phyloP scores from a whole-genome alignment of 2,888 invertebrate species.

The Meghimatium bilineatum region DNA sequence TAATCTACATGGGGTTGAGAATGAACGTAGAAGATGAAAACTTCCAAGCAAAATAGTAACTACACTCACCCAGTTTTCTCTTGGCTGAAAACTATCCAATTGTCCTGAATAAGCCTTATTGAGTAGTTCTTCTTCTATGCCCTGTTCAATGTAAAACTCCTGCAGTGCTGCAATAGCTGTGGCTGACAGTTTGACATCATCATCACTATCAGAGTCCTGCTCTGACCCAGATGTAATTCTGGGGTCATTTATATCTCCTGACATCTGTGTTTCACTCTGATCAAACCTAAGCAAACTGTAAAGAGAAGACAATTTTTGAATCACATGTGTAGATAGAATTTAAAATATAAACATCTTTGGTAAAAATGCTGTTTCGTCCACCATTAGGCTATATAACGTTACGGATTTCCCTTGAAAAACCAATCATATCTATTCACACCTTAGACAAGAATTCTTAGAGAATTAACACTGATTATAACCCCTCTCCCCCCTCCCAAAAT shows the following conservation, averaged over 20 bases:
- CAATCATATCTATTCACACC: no score
- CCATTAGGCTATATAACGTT: no score
- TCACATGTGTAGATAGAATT: background rate
- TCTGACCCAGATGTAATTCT: background rate
- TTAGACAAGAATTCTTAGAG: no score
- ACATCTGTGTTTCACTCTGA: background rate
- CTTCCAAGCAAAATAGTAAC: background rate
- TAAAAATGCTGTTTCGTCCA: no score
- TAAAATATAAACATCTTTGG: no score
- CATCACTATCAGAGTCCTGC: conserved; percentile 27
- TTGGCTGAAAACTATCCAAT: conserved; percentile 50
- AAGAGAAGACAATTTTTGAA: background rate
- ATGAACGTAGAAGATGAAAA: background rate
- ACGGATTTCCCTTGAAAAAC: no score
- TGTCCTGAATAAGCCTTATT: conserved; percentile 53
- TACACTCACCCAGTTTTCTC: conserved; percentile 64
- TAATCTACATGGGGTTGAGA: no score
- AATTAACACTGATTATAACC: no score
- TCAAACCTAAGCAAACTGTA: background rate
- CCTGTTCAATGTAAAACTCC: conserved; percentile 67
- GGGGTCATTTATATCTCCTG: background rate
- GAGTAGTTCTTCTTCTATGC: conserved; percentile 53
- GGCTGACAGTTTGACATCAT: conserved; percentile 61
- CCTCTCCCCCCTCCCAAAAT: no score
- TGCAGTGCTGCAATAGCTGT: conserved; percentile 68